Percentiles rank a stretch among this genome's conserved stretches.
Evolutionary conservation across 2,888 invertebrate genomes (phyloP).

Genomic region (Rhimphoctona megacephalus): DNA sequence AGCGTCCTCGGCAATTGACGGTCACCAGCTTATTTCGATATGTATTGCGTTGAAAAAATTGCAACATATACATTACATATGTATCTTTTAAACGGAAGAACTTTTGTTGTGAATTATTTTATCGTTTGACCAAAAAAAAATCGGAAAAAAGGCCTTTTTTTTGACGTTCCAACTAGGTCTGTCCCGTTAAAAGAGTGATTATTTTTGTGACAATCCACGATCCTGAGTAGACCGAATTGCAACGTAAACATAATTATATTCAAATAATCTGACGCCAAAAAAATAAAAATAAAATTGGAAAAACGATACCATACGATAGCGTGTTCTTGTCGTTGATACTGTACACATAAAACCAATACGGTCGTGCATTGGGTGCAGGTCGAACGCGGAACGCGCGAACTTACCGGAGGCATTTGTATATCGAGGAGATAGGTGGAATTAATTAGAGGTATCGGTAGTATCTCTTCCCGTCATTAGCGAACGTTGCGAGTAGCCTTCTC

Average conservation of each 20-base stretch:
- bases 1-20: too few species aligned
- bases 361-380: conserved; percentile 48
- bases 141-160: too few species aligned
- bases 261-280: background rate
- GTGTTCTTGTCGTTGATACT: conserved; percentile 17
- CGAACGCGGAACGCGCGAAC: conserved; percentile 55
- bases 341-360: conserved; percentile 21
- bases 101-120: too few species aligned
- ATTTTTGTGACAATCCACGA: background rate
- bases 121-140: too few species aligned
- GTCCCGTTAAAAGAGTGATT: too few species aligned
- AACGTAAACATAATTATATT: background rate
- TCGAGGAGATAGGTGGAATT: conserved; percentile 83
- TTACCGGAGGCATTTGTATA: conserved; percentile 81
- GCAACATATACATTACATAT: too few species aligned
- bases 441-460: conserved; percentile 84
- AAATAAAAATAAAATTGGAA: background rate
- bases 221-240: background rate
- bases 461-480: conserved; percentile 84
- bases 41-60: too few species aligned
- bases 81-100: too few species aligned
- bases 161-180: too few species aligned
- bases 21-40: too few species aligned
- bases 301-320: conserved; percentile 26
- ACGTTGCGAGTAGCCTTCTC: conserved; percentile 77